These are phyloP conservation scores for Pygmarrhopalites habei DNA, from an alignment of 1,140 invertebrate genomes.

Conservation along the genomic window DNA sequence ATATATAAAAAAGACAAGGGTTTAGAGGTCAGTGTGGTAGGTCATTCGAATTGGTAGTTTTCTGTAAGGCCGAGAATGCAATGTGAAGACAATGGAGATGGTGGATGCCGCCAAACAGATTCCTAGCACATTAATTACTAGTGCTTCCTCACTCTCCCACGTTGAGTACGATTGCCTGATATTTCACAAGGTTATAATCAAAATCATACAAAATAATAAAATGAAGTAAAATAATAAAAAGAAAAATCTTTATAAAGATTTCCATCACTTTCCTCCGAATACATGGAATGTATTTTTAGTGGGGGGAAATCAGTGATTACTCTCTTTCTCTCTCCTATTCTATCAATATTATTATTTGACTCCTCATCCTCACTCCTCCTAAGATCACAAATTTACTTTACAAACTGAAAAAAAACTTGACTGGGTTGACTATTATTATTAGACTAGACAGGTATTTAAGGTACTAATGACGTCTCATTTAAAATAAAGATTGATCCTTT, in stretches of 20 bases:
- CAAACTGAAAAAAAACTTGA: too few species aligned
- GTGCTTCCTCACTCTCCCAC: slow-evolving; percentile 39
- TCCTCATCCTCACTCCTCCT: too few species aligned
- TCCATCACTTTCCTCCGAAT: neutral
- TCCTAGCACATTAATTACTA: slow-evolving; percentile 47
- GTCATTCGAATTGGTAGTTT: slow-evolving; percentile 46
- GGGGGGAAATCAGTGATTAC: too few species aligned
- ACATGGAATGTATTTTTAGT: too few species aligned
- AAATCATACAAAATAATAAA: neutral
- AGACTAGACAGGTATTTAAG: too few species aligned
- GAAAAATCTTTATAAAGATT: neutral
- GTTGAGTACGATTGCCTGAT: slow-evolving; percentile 16
- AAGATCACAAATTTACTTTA: too few species aligned
- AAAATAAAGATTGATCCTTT: too few species aligned
- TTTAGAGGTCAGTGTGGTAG: slow-evolving; percentile 46
- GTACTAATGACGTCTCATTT: too few species aligned
- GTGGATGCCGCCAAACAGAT: slow-evolving; percentile 44
- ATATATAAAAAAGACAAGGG: too few species aligned
- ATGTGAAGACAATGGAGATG: slow-evolving; percentile 47
- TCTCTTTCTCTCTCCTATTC: too few species aligned
- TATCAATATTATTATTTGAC: too few species aligned
- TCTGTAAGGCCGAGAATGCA: slow-evolving; percentile 46
- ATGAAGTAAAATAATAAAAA: neutral
- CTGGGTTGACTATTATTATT: too few species aligned
- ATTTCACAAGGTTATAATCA: neutral